Base-by-base conservation (phyloP, 2,888 invertebrate species). In the Selenia dentaria region DNA sequence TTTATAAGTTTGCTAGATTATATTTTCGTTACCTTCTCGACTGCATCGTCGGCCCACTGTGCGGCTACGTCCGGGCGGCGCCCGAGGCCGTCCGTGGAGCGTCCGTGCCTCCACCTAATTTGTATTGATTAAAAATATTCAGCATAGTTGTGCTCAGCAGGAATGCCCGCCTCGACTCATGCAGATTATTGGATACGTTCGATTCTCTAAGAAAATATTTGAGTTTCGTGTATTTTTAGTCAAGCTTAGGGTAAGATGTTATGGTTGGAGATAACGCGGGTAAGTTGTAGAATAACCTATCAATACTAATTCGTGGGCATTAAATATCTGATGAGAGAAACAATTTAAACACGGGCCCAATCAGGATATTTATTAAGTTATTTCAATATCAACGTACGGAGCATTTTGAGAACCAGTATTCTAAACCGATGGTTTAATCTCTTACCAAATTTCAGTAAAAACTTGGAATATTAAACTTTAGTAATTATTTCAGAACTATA, bases 91-190 rank as follows among this genome's bases (percentile, higher is more conserved):
- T 22, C 22, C 22, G 22, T 2, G 25, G 25, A 9, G 25, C 9
- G 67, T 57, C 65, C 69, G 63, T 62, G 64, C 69, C 69, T 76
- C 77, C 74, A 89, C 88, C 87, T 89, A 90, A 91, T 90, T 89
- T 89, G 84, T 90, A 90, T 90, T 91, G 91, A 91, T 91, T 91
- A 91, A 91, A 91, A 91, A 91, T 91, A 89, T 88, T 91, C 83
- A 77, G 79, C 88, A 91, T 90, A 89, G 88, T 90, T 90, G 66
- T 53, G 63, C 61, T 62, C 67, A 47, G 51, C 45, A 61, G 80
- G 84, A 79, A 84, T 81, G 62, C 68, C 54, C 47, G 54, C 58
- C 59, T 56, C 60, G 64, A 59, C 70, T 69, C 65, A 74, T 72
- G 77, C 74, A 72, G 70, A 78, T 74, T 78, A 81, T 81, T 78